Conservation (phyloP, 1,140 invertebrate species). For the Danaus melanippus region DNA sequence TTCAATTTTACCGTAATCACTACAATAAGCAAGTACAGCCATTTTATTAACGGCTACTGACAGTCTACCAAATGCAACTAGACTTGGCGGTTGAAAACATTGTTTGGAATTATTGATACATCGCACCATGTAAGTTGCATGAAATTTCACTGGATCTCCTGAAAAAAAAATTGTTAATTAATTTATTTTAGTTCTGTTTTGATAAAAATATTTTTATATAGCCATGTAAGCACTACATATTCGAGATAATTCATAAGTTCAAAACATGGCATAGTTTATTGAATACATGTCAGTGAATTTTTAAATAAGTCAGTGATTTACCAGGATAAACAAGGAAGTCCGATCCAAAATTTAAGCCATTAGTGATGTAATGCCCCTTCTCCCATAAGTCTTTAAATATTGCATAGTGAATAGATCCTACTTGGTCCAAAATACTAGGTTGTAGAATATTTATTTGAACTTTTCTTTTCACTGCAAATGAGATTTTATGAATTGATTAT, state of each 20-base stretch:
- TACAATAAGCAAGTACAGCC: constrained; percentile 67
- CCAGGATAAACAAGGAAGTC: constrained; percentile 89
- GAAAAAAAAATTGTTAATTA: constrained; percentile 20
- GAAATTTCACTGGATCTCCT: constrained; percentile 76
- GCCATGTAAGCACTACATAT: too few species aligned
- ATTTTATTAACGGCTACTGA: constrained; percentile 74
- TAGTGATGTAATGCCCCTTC: constrained; percentile 82
- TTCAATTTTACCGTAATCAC: constrained; percentile 48
- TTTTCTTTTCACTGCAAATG: constrained; percentile 36
- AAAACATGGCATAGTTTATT: too few species aligned
- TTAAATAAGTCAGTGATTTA: constrained; percentile 31
- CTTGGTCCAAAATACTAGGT: constrained; percentile 37
- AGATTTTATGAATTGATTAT: constrained; percentile 8
- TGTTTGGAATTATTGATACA: constrained; percentile 56
- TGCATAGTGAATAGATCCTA: constrained; percentile 73
- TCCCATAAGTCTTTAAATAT: constrained; percentile 88
- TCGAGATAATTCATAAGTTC: too few species aligned
- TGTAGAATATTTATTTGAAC: constrained; percentile 35
- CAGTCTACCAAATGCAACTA: constrained; percentile 73
- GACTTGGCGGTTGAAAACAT: constrained; percentile 51
- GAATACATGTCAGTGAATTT: too few species aligned
- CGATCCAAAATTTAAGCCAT: constrained; percentile 89
- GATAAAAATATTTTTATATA: too few species aligned
- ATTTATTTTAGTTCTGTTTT: too few species aligned
- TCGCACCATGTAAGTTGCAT: constrained; percentile 75